A percentile compares a stretch with the other conserved stretches of the same genome.
Evolutionary conservation across 2,113 vertebrate genomes (phyloP).

Genomic region (Galemys pyrenaicus): DNA sequence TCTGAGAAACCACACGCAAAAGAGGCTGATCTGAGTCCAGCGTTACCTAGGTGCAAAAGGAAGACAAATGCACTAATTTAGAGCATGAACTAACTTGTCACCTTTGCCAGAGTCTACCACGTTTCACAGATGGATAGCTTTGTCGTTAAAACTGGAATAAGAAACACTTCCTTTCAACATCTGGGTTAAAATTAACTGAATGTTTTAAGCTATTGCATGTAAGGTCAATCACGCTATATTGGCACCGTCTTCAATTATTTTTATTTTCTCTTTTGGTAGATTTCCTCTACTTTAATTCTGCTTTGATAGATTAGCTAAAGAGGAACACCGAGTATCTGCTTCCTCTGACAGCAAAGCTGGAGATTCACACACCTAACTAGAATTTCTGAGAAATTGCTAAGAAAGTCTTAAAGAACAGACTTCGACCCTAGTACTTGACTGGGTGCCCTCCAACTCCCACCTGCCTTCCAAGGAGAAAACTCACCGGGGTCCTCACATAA

Average conservation of each 20-base stretch:
- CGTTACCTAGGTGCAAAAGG: conserved; percentile 80
- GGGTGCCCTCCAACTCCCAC: no score
- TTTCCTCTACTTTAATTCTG: not conserved
- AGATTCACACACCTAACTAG: not conserved
- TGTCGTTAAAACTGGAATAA: not conserved
- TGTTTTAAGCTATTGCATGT: not conserved
- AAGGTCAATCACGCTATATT: not conserved
- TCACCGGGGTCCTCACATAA: conserved; percentile 88
- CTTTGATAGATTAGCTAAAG: not conserved
- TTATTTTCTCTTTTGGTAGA: not conserved
- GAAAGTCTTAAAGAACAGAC: not conserved
- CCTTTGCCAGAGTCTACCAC: accelerated
- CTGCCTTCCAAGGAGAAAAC: conserved; percentile 49
- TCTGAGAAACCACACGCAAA: conserved; percentile 89
- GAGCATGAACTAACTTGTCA: accelerated
- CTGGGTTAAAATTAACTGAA: not conserved
- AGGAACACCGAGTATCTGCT: not conserved
- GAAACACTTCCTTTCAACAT: not conserved
- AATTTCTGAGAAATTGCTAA: not conserved
- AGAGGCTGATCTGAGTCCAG: conserved; percentile 79
- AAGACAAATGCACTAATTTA: not conserved
- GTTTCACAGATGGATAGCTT: not conserved
- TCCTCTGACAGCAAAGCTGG: not conserved
- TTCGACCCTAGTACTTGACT: not conserved
- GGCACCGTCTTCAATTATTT: accelerated